Evolutionary conservation across 1,140 invertebrate species (phyloP).

Genomic region (Drosophila malerkotliana): DNA sequence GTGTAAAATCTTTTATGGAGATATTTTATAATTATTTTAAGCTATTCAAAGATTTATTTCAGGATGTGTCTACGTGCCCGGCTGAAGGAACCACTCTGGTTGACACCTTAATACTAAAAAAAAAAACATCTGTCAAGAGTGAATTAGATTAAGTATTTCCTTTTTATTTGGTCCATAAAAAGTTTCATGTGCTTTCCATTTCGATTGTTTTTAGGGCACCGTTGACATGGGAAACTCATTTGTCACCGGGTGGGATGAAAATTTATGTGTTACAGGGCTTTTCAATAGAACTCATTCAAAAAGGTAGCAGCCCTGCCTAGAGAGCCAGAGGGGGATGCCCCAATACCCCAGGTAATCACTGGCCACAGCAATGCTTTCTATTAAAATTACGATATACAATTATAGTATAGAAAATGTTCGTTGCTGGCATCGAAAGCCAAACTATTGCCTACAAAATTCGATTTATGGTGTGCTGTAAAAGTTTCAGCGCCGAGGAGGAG

Average conservation of each 20-base stretch:
- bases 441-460: constrained; percentile 27
- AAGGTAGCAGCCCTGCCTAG: background rate
- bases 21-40: constrained; percentile 1
- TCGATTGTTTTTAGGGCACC: constrained; percentile 37
- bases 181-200: constrained; percentile 19
- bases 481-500: constrained; percentile 6
- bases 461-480: constrained; percentile 43
- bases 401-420: background rate
- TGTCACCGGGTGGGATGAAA: constrained; percentile 36
- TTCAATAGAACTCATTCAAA: constrained; percentile 19
- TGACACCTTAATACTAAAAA: no score
- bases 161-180: constrained; percentile 24
- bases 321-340: background rate
- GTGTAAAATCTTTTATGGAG: background rate
- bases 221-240: constrained; percentile 61
- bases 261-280: constrained; percentile 7
- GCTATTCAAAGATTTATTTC: background rate
- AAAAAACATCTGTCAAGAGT: background rate
- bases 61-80: background rate
- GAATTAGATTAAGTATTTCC: constrained; percentile 25
- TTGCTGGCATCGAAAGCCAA: constrained; percentile 1
- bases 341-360: constrained; percentile 3
- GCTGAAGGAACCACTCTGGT: no score
- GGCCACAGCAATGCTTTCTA: constrained; percentile 12
- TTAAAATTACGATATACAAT: background rate